Evolutionary conservation across 2,113 vertebrate species (phyloP).

Genomic region (Petromus typicus): DNA sequence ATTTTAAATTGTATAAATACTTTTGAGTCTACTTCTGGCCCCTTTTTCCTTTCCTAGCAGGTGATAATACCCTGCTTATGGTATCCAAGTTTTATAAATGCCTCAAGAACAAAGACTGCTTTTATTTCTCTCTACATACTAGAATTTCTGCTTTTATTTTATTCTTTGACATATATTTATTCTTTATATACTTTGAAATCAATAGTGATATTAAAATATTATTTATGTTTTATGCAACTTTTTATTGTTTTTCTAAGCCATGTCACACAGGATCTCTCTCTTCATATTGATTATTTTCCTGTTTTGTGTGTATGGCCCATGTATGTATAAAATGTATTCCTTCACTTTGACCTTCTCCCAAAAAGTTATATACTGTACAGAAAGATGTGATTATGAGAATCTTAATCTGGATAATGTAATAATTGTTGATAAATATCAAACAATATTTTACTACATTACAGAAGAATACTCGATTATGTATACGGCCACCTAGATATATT

Average conservation of each 20-base stretch:
- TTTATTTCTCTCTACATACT: conserved; percentile 33
- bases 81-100: not conserved
- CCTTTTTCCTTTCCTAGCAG: not conserved
- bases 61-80: conserved; percentile 9
- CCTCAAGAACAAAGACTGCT: not conserved
- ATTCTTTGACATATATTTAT: conserved; percentile 19
- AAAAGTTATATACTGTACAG: not conserved
- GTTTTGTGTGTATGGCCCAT: not conserved
- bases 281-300: not conserved
- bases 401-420: conserved; percentile 28
- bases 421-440: not conserved
- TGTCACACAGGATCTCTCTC: not conserved
- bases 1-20: not conserved
- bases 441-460: not conserved
- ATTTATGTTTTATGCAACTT: not conserved
- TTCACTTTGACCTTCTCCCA: not conserved
- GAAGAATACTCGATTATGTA: conserved; percentile 1
- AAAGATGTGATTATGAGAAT: not conserved
- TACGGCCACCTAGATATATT: not conserved
- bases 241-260: conserved; percentile 28
- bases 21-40: not conserved
- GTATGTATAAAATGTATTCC: conserved; percentile 9
- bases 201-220: not conserved
- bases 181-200: conserved; percentile 40
- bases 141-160: conserved; percentile 15